These are phyloP conservation scores for Tetranychus truncatus DNA, from an alignment of 2,888 invertebrate genomes.

Conservation along the genomic window DNA sequence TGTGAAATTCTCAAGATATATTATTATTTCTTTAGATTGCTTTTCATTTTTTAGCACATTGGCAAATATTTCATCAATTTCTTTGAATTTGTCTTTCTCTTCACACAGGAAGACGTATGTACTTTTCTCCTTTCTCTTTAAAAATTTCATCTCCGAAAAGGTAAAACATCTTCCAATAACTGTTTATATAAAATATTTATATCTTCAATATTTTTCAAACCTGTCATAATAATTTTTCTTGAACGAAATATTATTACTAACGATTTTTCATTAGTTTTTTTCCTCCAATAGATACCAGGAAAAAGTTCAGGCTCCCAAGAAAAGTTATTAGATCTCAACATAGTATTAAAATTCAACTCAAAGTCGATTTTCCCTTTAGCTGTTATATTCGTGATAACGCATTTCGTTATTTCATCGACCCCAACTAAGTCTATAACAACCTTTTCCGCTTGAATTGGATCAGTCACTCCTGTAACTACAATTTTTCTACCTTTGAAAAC, in stretches of 20 bases:
- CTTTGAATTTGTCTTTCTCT: no score
- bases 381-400: not conserved
- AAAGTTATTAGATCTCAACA: not conserved
- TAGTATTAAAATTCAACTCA: not conserved
- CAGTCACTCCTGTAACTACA: not conserved
- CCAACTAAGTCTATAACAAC: not conserved
- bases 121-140: no score
- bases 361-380: not conserved
- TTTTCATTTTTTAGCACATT: no score
- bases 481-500: not conserved
- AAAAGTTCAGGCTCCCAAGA: not conserved
- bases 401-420: not conserved
- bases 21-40: no score
- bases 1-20: no score
- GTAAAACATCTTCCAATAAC: no score
- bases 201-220: no score
- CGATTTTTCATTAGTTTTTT: not conserved
- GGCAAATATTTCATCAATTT: no score
- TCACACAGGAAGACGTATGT: no score
- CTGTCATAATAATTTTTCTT: not conserved
- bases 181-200: no score
- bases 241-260: not conserved
- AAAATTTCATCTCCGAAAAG: no score
- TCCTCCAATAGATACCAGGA: not conserved
- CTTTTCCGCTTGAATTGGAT: not conserved